A percentile compares a stretch with the other conserved stretches of the same genome.
These are phyloP conservation scores for Nephrotoma guestfalica DNA, from an alignment of 2,888 invertebrate species.

Conservation along the genomic window DNA sequence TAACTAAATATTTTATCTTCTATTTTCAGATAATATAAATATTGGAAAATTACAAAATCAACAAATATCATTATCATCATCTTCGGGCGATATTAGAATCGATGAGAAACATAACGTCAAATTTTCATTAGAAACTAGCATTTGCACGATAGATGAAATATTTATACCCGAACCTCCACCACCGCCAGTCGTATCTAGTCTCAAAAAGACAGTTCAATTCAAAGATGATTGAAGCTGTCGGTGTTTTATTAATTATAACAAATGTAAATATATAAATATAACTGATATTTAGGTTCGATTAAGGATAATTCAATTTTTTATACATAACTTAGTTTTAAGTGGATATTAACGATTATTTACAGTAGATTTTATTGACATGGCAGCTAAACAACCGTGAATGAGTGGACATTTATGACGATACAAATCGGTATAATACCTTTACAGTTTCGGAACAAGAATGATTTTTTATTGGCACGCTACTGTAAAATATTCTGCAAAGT, in stretches of 20 bases:
- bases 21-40: not conserved
- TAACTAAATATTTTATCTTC: not conserved
- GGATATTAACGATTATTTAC: not conserved
- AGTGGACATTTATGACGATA: not conserved
- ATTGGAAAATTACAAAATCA: not conserved
- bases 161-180: slow-evolving; percentile 24
- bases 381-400: not conserved
- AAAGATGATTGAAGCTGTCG: not conserved
- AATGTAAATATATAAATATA: not conserved
- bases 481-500: too few species aligned
- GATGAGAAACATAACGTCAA: slow-evolving; percentile 23
- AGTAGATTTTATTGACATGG: not conserved
- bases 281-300: not conserved
- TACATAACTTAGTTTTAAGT: not conserved
- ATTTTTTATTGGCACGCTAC: not conserved
- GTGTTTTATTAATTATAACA: not conserved
- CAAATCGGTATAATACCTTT: not conserved
- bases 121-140: slow-evolving; percentile 36
- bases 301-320: not conserved
- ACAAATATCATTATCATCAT: not conserved
- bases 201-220: not conserved
- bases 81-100: not conserved
- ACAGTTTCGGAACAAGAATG: not conserved
- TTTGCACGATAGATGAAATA: slow-evolving; percentile 32
- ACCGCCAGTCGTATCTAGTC: slow-evolving; percentile 17